Conservation (phyloP, 30 jellyfish, hydroid and myxozoan genomes). For the Aurelia aurita region DNA sequence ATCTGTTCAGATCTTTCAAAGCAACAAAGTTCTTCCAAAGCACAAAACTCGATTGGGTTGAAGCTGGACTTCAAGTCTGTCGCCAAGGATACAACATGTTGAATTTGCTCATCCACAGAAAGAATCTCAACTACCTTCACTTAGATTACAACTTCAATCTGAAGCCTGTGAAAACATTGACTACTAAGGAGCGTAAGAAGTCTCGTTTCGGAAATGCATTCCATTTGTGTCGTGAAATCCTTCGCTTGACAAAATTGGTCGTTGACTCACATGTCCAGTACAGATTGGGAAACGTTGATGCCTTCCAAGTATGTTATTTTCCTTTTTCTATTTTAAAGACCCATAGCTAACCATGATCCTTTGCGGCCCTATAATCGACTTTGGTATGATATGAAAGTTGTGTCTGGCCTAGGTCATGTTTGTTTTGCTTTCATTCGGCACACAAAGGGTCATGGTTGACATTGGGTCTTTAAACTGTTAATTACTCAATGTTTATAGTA, state of each 20-base stretch:
- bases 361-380: no score
- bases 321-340: no score
- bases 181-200: conserved; percentile 99
- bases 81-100: conserved; percentile 99
- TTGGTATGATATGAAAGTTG: no score
- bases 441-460: no score
- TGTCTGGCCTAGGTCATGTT: no score
- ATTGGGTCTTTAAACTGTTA: no score
- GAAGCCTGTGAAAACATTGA: conserved; percentile 98
- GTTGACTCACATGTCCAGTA: conserved; percentile 99
- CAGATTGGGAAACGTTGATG: conserved; percentile 99
- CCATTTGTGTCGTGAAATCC: conserved; percentile 98
- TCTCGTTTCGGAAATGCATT: conserved; percentile 99
- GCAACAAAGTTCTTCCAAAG: conserved; percentile 99
- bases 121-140: conserved; percentile 97
- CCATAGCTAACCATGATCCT: no score
- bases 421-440: no score
- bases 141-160: conserved; percentile 97
- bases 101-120: conserved; percentile 96
- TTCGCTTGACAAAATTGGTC: conserved; percentile 91
- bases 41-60: conserved; percentile 99
- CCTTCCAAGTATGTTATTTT: conserved; percentile 82
- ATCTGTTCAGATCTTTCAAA: conserved; percentile 97
- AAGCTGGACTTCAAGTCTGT: conserved; percentile 99
- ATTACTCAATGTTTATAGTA: no score